Base-by-base conservation (phyloP, 2,888 invertebrate species). In the Formica aserva region DNA sequence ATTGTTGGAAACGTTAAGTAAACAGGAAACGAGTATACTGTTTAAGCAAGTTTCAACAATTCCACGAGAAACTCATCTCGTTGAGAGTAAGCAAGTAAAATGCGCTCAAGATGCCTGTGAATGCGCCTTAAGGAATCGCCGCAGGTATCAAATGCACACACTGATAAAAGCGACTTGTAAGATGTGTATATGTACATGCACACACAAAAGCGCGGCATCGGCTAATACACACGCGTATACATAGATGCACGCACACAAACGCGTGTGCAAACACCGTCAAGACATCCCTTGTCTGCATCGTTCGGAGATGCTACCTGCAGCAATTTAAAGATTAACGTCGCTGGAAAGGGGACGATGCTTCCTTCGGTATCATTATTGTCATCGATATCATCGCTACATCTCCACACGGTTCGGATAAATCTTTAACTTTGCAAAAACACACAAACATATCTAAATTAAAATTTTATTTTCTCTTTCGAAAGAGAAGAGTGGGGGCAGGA, bases 21-120 rank as follows among this genome's bases (percentile, higher is more conserved):
- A 88, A 86, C 86, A 77, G 66, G 80, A 85, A 86, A 83, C 87
- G 87, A 86, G 85, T 71, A 18, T 85, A 82, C 88, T 90, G 88
- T 85, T 83, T 75, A 74, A 84, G 75, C 89, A 84, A 89, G 85
- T 87, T 85, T 81, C 84, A 60, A 85, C 78, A 78, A 78, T 78
- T 71, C 60, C 57, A 71, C 38, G 26, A 26, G 35, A 71, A 78
- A 71, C 78, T 78, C 45, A 60, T 78, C 45, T 22, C 60, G 71
- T 71, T 78, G 78, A 71, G 71, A 22, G 71, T 78, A 71, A 71
- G 75, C 87, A 84, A 84, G 89, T 85, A 88, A 86, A 89, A 84
- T 62, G 71, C 32, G 74, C 38, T 71, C 29, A 45, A 60, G 78
- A 60, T 63, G n/a, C 78, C 76, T 83, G 88, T 86, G 86, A 86